Base-by-base conservation (phyloP, 2,113 vertebrate genomes). In the Hirundichthys speculiger region DNA sequence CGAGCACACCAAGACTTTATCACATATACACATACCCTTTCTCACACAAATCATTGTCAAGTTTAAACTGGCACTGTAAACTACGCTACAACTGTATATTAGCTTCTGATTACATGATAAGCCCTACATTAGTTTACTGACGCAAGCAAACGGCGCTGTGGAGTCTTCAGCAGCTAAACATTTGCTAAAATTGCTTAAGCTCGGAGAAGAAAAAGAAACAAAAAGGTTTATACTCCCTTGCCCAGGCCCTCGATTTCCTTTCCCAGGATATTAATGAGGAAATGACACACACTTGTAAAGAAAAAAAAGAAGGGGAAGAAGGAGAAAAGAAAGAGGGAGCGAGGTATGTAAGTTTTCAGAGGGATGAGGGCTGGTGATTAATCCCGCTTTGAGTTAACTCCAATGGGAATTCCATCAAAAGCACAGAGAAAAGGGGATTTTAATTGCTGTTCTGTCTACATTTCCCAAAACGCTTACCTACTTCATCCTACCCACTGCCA, bases 231-330 rank as follows among this genome's bases (percentile, higher is more conserved):
- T 73, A n/a, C 66, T 69, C 53, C 80, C 18, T 82, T 53, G 53
- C 73, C 74, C 41, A 12, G 64, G 59, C 73, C 74, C 64, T 65
- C 40, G 54, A 75, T 80, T 88, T 89, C 85, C 86, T 89, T 91
- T 91, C 90, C 86, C 90, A 89, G 89, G 88, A 90, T 91, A 90
- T 90, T 90, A 90, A 90, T 86, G 85, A 91, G 92, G 91, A 93
- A 93, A 92, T 92, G 88, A 91, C 87, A 92, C 83, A 87, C 69
- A 79, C 77, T 84, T 80, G 80, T 80, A 77, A 82, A 78, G 69
- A 73, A 72, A 73, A 59, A 52, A 59, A 79, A 18, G 60, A 61
- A 64, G 22, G 69, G 49, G 61, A 63, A 80, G 69, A 64, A 49
- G 74, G 61, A 67, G 69, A 60, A 64, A 69, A 72, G 62, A 74